Conservation (phyloP, 2,888 invertebrate genomes). For the Enoplolaimus lenunculus region DNA sequence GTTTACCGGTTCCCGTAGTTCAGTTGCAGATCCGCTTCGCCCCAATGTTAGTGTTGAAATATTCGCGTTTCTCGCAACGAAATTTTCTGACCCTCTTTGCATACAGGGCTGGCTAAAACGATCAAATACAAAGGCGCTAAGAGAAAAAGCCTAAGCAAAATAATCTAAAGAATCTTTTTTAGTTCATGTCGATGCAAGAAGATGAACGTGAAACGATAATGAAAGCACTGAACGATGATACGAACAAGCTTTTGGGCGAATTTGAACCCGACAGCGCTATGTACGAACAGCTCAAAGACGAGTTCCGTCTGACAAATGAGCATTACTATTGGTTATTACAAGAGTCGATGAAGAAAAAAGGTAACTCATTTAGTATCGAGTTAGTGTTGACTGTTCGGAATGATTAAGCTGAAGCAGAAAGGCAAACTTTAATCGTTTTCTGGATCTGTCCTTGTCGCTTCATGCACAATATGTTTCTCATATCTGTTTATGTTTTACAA, state of each 20-base stretch:
- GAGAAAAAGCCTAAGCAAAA: constrained; percentile 65
- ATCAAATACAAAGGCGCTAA: constrained; percentile 4
- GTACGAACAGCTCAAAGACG: constrained; percentile 64
- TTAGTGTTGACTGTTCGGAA: too few relatives aligned
- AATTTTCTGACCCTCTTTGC: not conserved
- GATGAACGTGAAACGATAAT: constrained; percentile 82
- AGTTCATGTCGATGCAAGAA: constrained; percentile 88
- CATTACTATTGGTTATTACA: constrained; percentile 44
- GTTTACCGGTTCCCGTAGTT: not conserved
- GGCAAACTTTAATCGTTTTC: too few relatives aligned
- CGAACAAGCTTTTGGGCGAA: constrained; percentile 80
- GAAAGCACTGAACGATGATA: constrained; percentile 87
- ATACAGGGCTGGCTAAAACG: too few relatives aligned
- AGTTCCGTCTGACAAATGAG: constrained; percentile 51
- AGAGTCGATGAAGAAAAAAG: constrained; percentile 20
- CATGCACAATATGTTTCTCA: too few relatives aligned
- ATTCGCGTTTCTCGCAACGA: not conserved
- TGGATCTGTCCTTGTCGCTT: too few relatives aligned
- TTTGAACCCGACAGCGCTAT: constrained; percentile 93
- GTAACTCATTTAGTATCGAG: too few relatives aligned
- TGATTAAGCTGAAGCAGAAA: too few relatives aligned
- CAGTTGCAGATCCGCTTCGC: not conserved
- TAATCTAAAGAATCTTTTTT: too few relatives aligned
- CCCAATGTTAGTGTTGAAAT: too few relatives aligned
- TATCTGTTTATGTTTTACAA: too few relatives aligned